Conservation (phyloP, 2,797 vertebrate species). For the Pelochelys cantorii region DNA sequence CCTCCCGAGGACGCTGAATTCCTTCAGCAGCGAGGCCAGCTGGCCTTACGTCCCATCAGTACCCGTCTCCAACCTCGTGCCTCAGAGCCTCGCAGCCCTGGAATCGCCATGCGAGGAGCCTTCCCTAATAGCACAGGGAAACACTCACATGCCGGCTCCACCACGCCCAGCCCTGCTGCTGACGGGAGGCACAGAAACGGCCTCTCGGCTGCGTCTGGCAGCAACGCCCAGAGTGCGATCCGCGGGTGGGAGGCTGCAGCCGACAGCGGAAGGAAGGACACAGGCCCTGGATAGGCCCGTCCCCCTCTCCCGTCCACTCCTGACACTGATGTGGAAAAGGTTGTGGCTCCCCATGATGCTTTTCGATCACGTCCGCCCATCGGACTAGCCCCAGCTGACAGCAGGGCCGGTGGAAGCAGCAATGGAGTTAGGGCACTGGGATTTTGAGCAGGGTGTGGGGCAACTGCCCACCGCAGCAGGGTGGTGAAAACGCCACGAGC, state of each 20-base stretch:
- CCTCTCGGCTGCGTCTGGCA: background rate
- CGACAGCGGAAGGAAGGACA: background rate
- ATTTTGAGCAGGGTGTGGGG: background rate
- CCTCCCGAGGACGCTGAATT: background rate
- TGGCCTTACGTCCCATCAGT: background rate
- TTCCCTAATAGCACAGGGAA: background rate
- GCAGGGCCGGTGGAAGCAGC: background rate
- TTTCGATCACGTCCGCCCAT: background rate
- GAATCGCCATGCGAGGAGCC: background rate
- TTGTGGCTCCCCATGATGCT: background rate
- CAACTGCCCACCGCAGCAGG: background rate
- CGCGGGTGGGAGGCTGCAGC: background rate
- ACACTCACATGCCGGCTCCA: rapidly evolving
- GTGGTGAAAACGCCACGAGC: background rate
- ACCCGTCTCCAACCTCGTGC: background rate
- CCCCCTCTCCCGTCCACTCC: too few species aligned
- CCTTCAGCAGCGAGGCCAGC: background rate
- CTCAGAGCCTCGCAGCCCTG: background rate
- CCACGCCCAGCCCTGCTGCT: background rate
- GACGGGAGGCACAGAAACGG: background rate
- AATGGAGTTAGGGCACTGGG: background rate
- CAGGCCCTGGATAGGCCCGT: too few species aligned
- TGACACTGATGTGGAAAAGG: background rate
- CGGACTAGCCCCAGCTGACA: background rate
- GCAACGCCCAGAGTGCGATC: too few species aligned